Conservation (phyloP, 2,888 invertebrate genomes). For the Selenia dentaria region DNA sequence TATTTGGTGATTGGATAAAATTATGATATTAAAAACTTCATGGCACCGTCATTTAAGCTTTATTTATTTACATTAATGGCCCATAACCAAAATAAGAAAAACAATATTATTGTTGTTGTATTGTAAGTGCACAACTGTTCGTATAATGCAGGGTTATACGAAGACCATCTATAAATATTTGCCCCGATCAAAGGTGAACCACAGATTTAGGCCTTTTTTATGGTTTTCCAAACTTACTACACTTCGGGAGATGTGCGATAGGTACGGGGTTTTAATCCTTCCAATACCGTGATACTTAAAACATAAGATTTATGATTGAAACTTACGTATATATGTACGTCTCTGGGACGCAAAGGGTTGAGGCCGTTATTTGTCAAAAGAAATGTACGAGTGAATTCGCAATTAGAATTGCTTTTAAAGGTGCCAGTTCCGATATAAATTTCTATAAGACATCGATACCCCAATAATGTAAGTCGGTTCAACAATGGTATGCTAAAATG, state of each 20-base stretch:
- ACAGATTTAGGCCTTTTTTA: conserved; percentile 37
- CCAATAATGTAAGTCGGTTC: conserved; percentile 62
- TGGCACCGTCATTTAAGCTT: conserved; percentile 26
- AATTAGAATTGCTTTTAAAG: conserved; percentile 48
- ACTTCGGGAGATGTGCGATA: conserved; percentile 23
- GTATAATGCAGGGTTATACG: conserved; percentile 42
- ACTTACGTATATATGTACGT: too few relatives aligned
- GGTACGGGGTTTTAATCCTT: too few relatives aligned
- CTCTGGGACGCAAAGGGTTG: conserved; percentile 36
- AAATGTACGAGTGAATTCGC: conserved; percentile 37
- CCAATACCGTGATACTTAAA: too few relatives aligned
- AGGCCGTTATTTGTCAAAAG: conserved; percentile 39
- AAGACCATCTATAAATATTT: conserved; percentile 34
- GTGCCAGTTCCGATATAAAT: conserved; percentile 45
- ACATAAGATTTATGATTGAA: too few relatives aligned
- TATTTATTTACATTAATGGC: conserved; percentile 36
- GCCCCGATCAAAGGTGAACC: conserved; percentile 45
- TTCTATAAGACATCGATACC: conserved; percentile 65
- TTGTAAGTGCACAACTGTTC: conserved; percentile 40
- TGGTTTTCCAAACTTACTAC: conserved; percentile 23
- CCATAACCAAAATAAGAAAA: conserved; percentile 33
- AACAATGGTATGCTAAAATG: conserved; percentile 65
- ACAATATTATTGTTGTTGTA: conserved; percentile 40
- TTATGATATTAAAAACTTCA: conserved; percentile 24
- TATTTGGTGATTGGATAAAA: conserved; percentile 16